phyloP scores from a whole-genome alignment of 2,888 invertebrate genomes.

The Mythimna vitellina region DNA sequence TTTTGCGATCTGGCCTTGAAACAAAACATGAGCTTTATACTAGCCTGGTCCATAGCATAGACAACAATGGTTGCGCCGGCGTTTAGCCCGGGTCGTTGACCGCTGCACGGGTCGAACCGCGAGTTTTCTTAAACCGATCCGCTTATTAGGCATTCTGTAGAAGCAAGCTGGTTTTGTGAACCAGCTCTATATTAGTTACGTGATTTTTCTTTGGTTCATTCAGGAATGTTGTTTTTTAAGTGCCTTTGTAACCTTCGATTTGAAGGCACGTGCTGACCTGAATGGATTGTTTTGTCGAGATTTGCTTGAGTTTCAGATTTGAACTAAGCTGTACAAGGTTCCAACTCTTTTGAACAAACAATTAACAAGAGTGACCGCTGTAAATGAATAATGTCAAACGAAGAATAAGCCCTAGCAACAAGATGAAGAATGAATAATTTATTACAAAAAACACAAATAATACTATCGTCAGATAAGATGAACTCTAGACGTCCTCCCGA shows the following conservation, averaged over 20 bases:
- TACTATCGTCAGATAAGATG: slow-evolving; percentile 27
- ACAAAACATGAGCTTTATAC: slow-evolving; percentile 70
- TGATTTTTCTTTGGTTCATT: slow-evolving; percentile 58
- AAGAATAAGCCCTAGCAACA: slow-evolving; percentile 16
- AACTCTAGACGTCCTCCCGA: slow-evolving; percentile 43
- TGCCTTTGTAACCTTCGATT: slow-evolving; percentile 38
- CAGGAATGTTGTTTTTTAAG: slow-evolving; percentile 45
- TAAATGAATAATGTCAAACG: background rate
- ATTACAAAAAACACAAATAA: slow-evolving; percentile 19
- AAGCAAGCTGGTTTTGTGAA: slow-evolving; percentile 70
- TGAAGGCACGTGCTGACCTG: slow-evolving; percentile 29
- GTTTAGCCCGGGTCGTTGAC: slow-evolving; percentile 83
- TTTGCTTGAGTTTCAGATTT: slow-evolving; percentile 5
- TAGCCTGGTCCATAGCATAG: slow-evolving; percentile 80
- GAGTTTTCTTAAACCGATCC: slow-evolving; percentile 88
- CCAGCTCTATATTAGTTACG: slow-evolving; percentile 73
- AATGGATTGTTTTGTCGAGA: slow-evolving; percentile 6
- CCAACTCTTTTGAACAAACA: background rate
- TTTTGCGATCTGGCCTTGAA: slow-evolving; percentile 76
- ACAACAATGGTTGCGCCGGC: slow-evolving; percentile 87
- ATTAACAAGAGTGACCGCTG: slow-evolving; percentile 1
- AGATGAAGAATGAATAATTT: background rate
- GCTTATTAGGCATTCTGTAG: slow-evolving; percentile 87
- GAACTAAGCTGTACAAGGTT: background rate
- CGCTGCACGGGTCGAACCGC: slow-evolving; percentile 84